Evolutionary conservation across 2,888 invertebrate species (phyloP), one percentile per base, ranked within the genome.

Genomic region (Cephus rjabovi): DNA sequence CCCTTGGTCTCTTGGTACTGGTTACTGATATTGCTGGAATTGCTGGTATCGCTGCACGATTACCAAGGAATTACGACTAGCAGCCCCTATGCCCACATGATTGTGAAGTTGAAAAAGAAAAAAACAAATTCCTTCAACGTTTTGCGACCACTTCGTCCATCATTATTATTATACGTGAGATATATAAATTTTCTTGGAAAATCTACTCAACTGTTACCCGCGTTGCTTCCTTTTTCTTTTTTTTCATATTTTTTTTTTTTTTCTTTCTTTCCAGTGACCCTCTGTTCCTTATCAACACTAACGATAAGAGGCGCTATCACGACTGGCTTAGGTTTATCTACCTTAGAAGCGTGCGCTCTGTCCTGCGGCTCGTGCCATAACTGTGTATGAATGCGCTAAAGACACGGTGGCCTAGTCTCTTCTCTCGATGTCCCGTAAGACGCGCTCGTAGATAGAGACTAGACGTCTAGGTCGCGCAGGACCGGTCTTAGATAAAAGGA

Each of bases 61-160:
- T 3, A 31, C 34, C 30, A 34, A 9, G 9, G 56, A 23, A 56
- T 56, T 23, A 56, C 23, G 23, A 79, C 79, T 75, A 81, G 82
- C 79, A 82, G 85, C 88, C 89, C 89, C 87, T 87, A 89, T 89
- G 83, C 89, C 89, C 89, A 87, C 86, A 88, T 88, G 23, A 1
- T 2, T 56, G 15, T 23, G 2, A 23, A 9, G 23, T 56, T 56
- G 56, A 23, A 23, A 71, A 23, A n/a, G 15, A 15, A 0, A n/a
- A 12, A 35, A 34, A 15, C 30, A 23, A 33, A 56, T 34, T 40
- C 35, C 34, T 73, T 37, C 37, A 3, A 77, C 69, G 73, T 74
- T 73, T 77, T 23, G 56, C 56, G 6, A 23, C 9, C 23, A 0
- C 56, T 23, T 56, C 23, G 2, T 23, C 2, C 23, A 9, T 35